phyloP scores from a whole-genome alignment of 2,888 invertebrate genomes.

The Tetropium fuscum region DNA sequence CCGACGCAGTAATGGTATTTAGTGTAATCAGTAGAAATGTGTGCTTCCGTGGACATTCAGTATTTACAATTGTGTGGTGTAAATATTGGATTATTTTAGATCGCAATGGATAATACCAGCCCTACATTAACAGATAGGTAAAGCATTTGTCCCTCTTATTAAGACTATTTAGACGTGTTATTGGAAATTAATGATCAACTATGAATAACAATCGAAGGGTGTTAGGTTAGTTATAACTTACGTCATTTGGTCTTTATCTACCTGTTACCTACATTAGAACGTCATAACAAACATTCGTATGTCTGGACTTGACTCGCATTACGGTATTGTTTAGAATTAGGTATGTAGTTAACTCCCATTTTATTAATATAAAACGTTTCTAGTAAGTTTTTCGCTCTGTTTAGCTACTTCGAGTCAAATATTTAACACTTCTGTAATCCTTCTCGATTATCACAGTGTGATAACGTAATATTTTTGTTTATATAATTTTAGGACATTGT shows the following conservation, averaged over 20 bases:
- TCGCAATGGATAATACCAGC: slow-evolving; percentile 59
- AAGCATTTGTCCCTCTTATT: slow-evolving; percentile 27
- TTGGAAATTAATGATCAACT: slow-evolving; percentile 28
- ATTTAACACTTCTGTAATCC: background rate
- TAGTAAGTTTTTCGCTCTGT: slow-evolving; percentile 21
- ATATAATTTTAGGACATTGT: background rate
- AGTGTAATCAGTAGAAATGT: slow-evolving; percentile 56
- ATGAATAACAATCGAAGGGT: slow-evolving; percentile 43
- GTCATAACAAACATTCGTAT: slow-evolving; percentile 39
- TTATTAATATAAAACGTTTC: slow-evolving; percentile 16
- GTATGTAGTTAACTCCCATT: slow-evolving; percentile 31
- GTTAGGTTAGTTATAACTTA: slow-evolving; percentile 46
- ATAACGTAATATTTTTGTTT: slow-evolving; percentile 1
- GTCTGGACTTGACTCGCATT: slow-evolving; percentile 42
- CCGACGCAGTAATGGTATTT: slow-evolving; percentile 55
- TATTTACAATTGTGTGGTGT: slow-evolving; percentile 55
- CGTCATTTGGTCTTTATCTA: slow-evolving; percentile 51
- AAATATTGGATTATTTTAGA: slow-evolving; percentile 53
- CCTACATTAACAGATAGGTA: slow-evolving; percentile 56
- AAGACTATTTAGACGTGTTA: slow-evolving; percentile 2
- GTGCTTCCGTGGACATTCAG: slow-evolving; percentile 56
- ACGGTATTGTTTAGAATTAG: slow-evolving; percentile 50
- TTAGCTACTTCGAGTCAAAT: slow-evolving; percentile 4
- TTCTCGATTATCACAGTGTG: background rate
- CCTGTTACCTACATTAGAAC: slow-evolving; percentile 46